Conservation (phyloP, 30 jellyfish, hydroid and myxozoan species). For the Nemopilema nomurai region DNA sequence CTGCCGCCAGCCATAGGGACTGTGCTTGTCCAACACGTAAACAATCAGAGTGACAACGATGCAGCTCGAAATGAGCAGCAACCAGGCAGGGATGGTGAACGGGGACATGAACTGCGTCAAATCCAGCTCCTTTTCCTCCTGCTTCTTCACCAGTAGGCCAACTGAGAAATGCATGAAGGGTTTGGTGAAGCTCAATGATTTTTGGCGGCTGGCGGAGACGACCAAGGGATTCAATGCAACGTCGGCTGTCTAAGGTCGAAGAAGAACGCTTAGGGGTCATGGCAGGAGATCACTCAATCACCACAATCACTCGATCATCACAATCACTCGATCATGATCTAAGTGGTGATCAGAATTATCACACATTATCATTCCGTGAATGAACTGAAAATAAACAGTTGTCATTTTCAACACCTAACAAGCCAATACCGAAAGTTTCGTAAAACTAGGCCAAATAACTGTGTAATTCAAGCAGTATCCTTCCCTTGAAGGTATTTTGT, state of each 20-base stretch:
- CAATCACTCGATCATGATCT: too few relatives aligned
- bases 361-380: too few relatives aligned
- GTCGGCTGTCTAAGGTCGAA: conserved; percentile 40
- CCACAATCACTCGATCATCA: too few relatives aligned
- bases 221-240: conserved; percentile 42
- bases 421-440: too few relatives aligned
- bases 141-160: conserved; percentile 45
- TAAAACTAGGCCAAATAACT: too few relatives aligned
- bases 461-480: too few relatives aligned
- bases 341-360: too few relatives aligned
- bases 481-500: not conserved
- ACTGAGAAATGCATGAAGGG: conserved; percentile 71
- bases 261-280: not conserved
- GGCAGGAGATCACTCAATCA: too few relatives aligned
- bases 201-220: conserved; percentile 59
- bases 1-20: conserved; percentile 71
- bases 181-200: conserved; percentile 38
- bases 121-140: conserved; percentile 39
- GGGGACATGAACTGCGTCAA: conserved; percentile 58
- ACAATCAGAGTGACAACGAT: conserved; percentile 49
- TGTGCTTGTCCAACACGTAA: conserved; percentile 31
- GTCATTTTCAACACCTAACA: too few relatives aligned
- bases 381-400: too few relatives aligned
- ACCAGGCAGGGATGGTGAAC: conserved; percentile 63
- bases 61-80: conserved; percentile 46